Evolutionary conservation across 1,140 invertebrate genomes (phyloP), one percentile per base, ranked within the genome.

Genomic region (Diplogasteroides magnus): DNA sequence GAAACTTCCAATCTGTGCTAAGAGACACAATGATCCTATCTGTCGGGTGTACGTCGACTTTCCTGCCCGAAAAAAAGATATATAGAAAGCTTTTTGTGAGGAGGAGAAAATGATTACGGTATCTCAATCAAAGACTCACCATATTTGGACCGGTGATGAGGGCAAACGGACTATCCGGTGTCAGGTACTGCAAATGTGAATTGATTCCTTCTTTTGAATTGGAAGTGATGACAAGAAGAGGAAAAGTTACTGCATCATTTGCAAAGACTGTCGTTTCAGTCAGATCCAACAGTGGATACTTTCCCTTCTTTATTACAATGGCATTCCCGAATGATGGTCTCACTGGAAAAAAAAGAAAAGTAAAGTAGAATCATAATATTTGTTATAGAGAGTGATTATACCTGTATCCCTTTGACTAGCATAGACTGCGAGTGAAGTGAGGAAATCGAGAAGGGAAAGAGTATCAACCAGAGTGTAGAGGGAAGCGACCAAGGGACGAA

Each of bases 41-140:
- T 94, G 91, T 74, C 91, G 89, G 13, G 97, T 88, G 78, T 92
- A 95, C 60, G 93, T 91, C 63, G 90, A 92, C 86, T 97, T 97
- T 26, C 94, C 94, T 76, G 91, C 90, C 90, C 86, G 71, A 58
- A 76, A n/a, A n/a, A n/a, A n/a, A n/a, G n/a, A n/a, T n/a, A n/a
- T n/a, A n/a, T n/a, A n/a, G n/a, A n/a, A 69, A 15, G 56, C 25
- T 37, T 69, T 29, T 57, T 19, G 66, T n/a, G 27, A 26, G 25
- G 14, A 19, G 13, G 23, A 69, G 25, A 26, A 1, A 25, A n/a
- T n/a, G n/a, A n/a, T n/a, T n/a, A n/a, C n/a, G n/a, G n/a, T n/a
- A n/a, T n/a, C n/a, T n/a, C n/a, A n/a, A 70, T 56, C 23, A 73
- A 71, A 0, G 0, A 15, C 15, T 66, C 73, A 76, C 74, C 76